These are phyloP conservation scores for Chromoteleia sp. DNA, from an alignment of 2,888 invertebrate genomes.

Conservation along the genomic window DNA sequence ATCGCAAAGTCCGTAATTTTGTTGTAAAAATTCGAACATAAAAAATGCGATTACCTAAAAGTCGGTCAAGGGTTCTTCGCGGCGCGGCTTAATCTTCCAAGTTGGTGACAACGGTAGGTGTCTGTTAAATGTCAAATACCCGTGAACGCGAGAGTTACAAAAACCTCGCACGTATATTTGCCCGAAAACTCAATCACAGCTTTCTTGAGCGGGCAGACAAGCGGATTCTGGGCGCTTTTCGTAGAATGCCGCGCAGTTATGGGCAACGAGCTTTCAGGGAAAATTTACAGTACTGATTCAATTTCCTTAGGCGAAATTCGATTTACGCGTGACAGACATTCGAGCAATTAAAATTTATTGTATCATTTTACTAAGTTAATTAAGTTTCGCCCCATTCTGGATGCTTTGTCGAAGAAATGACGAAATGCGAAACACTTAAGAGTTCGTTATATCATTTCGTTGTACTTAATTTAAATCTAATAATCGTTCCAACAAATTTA, in stretches of 20 bases:
- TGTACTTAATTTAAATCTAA: too few species aligned
- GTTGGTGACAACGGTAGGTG: slow-evolving; percentile 40
- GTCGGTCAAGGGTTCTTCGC: slow-evolving; percentile 56
- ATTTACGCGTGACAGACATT: slow-evolving; percentile 55
- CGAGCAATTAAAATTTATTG: slow-evolving; percentile 56
- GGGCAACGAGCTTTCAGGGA: slow-evolving; percentile 40
- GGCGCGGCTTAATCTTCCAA: slow-evolving; percentile 47
- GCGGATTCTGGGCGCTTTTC: slow-evolving; percentile 33
- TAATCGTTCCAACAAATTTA: too few species aligned
- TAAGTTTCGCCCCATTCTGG: neutral
- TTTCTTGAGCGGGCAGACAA: slow-evolving; percentile 22
- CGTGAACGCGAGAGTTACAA: slow-evolving; percentile 24
- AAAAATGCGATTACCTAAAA: slow-evolving; percentile 51
- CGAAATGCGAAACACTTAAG: too few species aligned
- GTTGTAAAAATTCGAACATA: slow-evolving; percentile 36
- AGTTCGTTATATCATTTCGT: too few species aligned
- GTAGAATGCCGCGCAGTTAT: slow-evolving; percentile 23
- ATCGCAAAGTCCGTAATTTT: slow-evolving; percentile 10
- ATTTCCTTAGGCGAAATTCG: slow-evolving; percentile 56
- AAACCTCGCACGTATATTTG: slow-evolving; percentile 41
- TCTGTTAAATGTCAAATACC: slow-evolving; percentile 54
- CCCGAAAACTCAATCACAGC: slow-evolving; percentile 39
- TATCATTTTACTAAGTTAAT: slow-evolving; percentile 33
- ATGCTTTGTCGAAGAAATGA: too few species aligned
- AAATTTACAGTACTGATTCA: slow-evolving; percentile 58